Evolutionary conservation across 2,797 vertebrate species (phyloP), one percentile per base, ranked within the genome.

Genomic region (Danio aesculapii): DNA sequence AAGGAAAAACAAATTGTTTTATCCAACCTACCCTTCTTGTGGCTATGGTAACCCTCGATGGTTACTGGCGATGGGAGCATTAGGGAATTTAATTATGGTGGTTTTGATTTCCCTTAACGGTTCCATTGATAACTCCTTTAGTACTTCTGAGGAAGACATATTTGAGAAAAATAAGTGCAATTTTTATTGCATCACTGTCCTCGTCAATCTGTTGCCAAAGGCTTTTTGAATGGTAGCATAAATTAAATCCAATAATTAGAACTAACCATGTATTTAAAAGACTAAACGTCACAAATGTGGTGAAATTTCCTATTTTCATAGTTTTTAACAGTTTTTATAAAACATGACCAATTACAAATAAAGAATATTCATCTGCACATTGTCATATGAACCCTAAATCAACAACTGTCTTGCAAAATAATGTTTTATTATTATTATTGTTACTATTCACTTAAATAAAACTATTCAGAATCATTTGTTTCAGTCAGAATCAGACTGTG

Each of bases 171-270:
- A 39, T 8, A 70, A n/a, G 41, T 70, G 7, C 13, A 4, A 46
- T 73, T 58, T 59, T 21, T 47, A 30, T 59, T 46, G 55, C 71
- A 59, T 21, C 58, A 30, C 55, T n/a, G 10, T 19, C 16, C 39
- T 71, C 30, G n/a, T n/a, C 49, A 70, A 49, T 41, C 30, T 8
- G 6, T n/a, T 41, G 6, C 50, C 30, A 70, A 70, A 41, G 39
- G 6, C 55, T 55, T 71, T 57, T 53, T 71, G 57, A 55, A 43
- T 58, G 39, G 52, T 17, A 7, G 10, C 30, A 44, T 55, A 44
- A 72, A 72, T 57, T 19, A 12, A 21, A 10, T 73, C 53, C 55
- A 73, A 46, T 72, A 72, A 59, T 59, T 59, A 30, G 17, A 58
- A 2, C 17, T 47, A 21, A 58, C 43, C 19, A 17, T 71, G 69